Evolutionary conservation across 1,140 invertebrate species (phyloP), one percentile per base, ranked within the genome.

Genomic region (Phenacoccus solenopsis): DNA sequence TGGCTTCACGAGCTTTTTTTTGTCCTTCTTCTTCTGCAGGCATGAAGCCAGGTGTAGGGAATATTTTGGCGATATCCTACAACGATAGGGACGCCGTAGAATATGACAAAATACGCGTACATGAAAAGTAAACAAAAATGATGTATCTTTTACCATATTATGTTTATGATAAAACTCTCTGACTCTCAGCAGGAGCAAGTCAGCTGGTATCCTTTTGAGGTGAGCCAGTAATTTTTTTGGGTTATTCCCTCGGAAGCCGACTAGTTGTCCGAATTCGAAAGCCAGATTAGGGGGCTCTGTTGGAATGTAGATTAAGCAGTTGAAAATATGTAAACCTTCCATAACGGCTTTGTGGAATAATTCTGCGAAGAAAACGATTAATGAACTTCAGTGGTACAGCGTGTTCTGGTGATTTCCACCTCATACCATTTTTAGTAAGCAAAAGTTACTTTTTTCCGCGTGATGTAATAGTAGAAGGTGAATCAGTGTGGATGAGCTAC

Each of bases 391-490:
- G n/a, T n/a, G n/a, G n/a, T n/a, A n/a, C n/a, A n/a, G n/a, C n/a
- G n/a, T n/a, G n/a, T n/a, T n/a, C n/a, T n/a, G n/a, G n/a, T n/a
- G n/a, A n/a, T n/a, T n/a, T n/a, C n/a, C n/a, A n/a, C n/a, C n/a
- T n/a, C n/a, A n/a, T n/a, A n/a, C n/a, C n/a, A n/a, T n/a, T n/a
- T n/a, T n/a, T n/a, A n/a, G n/a, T n/a, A n/a, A n/a, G n/a, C n/a
- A n/a, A n/a, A n/a, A n/a, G n/a, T 32, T 32, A 32, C 30, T 13
- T 32, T 32, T 32, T 13, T 5, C 30, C 13, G 13, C 5, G 5
- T 91, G 88, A 38, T 93, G 96, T 22, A 93, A 89, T 80, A 96
- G 88, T 70, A 98, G 83, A 76, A 97, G 91, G 79, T 97, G 94
- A 16, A 96, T 92, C 77, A 93, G 92, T 10, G 94, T 92, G 0